These are phyloP conservation scores for Carollia perspicillata DNA, from an alignment of 2,113 vertebrate genomes.

Conservation along the genomic window DNA sequence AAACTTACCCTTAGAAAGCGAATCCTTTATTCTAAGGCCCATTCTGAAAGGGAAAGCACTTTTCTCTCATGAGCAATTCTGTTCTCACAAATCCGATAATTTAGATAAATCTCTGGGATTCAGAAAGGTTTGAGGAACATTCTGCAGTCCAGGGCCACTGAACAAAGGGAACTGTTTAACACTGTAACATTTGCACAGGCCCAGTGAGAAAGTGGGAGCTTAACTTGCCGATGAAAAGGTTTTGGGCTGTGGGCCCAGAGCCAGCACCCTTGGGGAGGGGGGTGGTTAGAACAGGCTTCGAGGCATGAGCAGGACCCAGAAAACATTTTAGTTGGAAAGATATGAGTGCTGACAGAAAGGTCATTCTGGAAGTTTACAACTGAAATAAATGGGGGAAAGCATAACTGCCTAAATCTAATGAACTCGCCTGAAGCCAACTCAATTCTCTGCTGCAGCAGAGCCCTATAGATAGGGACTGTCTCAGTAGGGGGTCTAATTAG, in stretches of 20 bases:
- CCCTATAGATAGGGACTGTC: background rate
- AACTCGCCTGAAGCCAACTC: background rate
- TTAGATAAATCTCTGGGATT: constrained; percentile 40
- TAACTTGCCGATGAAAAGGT: constrained; percentile 24
- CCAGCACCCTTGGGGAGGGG: background rate
- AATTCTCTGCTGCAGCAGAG: background rate
- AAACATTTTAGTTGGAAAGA: background rate
- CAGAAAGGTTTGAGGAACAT: constrained; percentile 34
- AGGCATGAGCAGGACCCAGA: background rate
- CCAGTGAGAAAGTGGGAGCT: background rate
- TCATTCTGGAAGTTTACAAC: background rate
- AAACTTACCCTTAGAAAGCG: constrained; percentile 32
- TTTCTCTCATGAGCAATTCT: constrained; percentile 23
- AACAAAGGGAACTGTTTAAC: constrained; percentile 40
- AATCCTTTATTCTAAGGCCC: background rate
- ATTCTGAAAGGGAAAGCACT: constrained; percentile 40
- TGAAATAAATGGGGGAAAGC: background rate
- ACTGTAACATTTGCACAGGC: constrained; percentile 39
- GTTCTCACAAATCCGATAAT: constrained; percentile 56
- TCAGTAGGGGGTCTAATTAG: background rate
- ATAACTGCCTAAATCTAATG: background rate
- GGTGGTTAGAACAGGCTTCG: background rate
- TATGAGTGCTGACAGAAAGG: background rate
- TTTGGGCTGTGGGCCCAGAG: background rate
- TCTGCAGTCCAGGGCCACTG: background rate